These are phyloP conservation scores for Neodiprion virginianus DNA, from an alignment of 1,140 invertebrate species.

Conservation along the genomic window DNA sequence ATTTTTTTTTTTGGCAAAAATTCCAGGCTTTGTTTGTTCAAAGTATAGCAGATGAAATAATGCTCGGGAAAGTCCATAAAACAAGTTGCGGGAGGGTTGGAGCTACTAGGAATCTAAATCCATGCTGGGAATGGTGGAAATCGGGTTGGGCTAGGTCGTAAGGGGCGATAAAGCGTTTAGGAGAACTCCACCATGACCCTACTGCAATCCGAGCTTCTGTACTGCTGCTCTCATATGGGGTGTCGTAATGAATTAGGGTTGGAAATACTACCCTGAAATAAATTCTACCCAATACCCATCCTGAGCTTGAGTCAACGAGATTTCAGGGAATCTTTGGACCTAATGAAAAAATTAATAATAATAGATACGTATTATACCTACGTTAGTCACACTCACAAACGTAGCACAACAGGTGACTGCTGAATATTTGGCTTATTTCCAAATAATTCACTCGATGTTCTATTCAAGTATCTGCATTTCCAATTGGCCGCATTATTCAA, in stretches of 20 bases:
- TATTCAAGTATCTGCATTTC: background rate
- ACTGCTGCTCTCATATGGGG: background rate
- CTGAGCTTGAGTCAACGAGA: background rate
- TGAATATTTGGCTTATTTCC: too few relatives aligned
- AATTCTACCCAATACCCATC: background rate
- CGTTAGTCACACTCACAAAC: too few relatives aligned
- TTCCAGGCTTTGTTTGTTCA: too few relatives aligned
- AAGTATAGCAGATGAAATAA: too few relatives aligned
- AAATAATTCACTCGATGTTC: too few relatives aligned
- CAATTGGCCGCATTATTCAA: slow-evolving; percentile 6
- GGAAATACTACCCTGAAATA: background rate
- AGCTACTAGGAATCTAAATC: background rate
- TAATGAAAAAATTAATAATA: too few relatives aligned
- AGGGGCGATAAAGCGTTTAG: background rate
- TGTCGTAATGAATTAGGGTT: background rate
- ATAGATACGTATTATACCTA: too few relatives aligned
- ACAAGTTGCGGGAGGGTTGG: background rate
- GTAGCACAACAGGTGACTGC: too few relatives aligned
- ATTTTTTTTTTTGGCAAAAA: too few relatives aligned
- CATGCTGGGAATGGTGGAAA: background rate
- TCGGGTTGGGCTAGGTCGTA: slow-evolving; percentile 1
- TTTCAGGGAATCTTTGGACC: background rate
- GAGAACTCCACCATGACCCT: background rate
- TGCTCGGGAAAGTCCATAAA: too few relatives aligned
- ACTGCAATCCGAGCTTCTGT: background rate